Evolutionary conservation across 2,888 invertebrate species (phyloP).

Genomic region (Athrips mouffetella): DNA sequence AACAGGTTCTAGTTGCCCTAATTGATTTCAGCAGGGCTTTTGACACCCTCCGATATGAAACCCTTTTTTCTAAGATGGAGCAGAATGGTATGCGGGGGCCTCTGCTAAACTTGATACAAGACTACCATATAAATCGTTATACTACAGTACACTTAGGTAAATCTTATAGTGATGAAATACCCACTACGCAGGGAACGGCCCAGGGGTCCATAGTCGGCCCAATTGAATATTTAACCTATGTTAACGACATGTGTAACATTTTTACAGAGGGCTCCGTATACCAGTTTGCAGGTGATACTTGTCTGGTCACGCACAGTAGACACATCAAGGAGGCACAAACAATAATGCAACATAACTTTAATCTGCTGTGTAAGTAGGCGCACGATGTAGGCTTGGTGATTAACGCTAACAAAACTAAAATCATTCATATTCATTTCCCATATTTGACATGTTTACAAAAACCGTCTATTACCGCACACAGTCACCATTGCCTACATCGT

Average conservation of each 20-base stretch:
- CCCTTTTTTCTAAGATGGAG: conserved; percentile 9
- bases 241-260: conserved; percentile 17
- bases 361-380: conserved; percentile 14
- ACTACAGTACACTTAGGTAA: conserved; percentile 10
- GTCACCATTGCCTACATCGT: not conserved
- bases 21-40: conserved; percentile 23
- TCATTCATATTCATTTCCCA: conserved; percentile 17
- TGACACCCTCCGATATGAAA: conserved; percentile 18
- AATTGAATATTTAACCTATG: conserved; percentile 17
- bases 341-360: conserved; percentile 6
- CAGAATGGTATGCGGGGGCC: conserved; percentile 13
- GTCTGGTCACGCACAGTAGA: conserved; percentile 6
- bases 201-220: conserved; percentile 15
- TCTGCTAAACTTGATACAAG: conserved; percentile 13
- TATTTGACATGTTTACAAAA: not conserved
- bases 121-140: conserved; percentile 17
- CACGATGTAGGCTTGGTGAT: conserved; percentile 19
- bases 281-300: conserved; percentile 20
- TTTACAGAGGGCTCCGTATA: conserved; percentile 14
- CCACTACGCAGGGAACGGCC: conserved; percentile 10
- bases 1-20: conserved; percentile 19
- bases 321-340: conserved; percentile 4
- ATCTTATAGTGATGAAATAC: not conserved
- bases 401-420: conserved; percentile 18
- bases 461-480: not conserved